These are phyloP conservation scores for Gadus macrocephalus DNA, from an alignment of 2,113 vertebrate species.

Conservation along the genomic window DNA sequence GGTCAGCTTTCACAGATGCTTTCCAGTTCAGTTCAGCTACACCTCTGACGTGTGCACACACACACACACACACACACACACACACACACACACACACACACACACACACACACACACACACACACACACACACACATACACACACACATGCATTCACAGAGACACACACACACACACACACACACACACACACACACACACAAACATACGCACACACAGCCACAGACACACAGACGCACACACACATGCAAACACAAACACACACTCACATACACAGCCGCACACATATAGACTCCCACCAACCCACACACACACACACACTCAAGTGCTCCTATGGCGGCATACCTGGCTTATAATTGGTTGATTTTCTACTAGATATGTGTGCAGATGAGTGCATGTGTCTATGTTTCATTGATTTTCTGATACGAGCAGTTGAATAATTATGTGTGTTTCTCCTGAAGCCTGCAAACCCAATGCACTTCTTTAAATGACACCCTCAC, in stretches of 20 bases:
- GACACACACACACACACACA: no score
- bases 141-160: no score
- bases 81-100: no score
- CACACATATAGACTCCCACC: not conserved
- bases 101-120: no score
- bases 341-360: constrained; percentile 62
- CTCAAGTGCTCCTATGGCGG: constrained; percentile 32
- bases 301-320: not conserved
- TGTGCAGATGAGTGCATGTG: constrained; percentile 53
- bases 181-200: no score
- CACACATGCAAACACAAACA: not conserved
- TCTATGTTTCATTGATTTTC: constrained; percentile 44
- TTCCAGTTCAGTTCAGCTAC: no score
- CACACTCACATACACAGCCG: not conserved
- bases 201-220: no score
- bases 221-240: no score
- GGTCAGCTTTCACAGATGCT: no score
- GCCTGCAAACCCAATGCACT: constrained; percentile 1
- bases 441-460: constrained; percentile 29
- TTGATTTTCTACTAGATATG: constrained; percentile 62
- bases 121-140: no score
- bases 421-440: constrained; percentile 35
- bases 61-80: no score
- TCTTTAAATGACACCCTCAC: constrained; percentile 17
- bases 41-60: no score